phyloP scores from a whole-genome alignment of 2,797 vertebrate genomes.

The Tiaroga cobitis region DNA sequence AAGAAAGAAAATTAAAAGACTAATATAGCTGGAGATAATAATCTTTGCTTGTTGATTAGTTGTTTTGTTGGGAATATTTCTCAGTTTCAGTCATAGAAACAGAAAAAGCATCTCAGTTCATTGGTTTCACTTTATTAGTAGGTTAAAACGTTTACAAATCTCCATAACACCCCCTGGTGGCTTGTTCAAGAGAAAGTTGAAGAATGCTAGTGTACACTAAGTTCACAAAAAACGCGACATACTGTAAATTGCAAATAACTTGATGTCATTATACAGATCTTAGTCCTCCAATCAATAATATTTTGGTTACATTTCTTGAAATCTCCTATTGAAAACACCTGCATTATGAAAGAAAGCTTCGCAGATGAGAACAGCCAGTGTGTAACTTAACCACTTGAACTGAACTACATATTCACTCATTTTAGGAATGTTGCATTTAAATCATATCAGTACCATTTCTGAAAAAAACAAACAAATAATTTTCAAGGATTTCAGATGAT shows the following conservation, averaged over 20 bases:
- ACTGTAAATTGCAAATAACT: not conserved
- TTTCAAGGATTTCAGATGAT: not conserved
- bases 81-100: not conserved
- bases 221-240: not conserved
- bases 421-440: not conserved
- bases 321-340: not conserved
- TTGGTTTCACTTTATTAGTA: not conserved
- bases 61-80: not conserved
- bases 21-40: too few species aligned
- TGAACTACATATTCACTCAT: not conserved
- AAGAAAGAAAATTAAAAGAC: not conserved
- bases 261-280: not conserved
- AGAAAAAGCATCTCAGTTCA: not conserved
- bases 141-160: not conserved
- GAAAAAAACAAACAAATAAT: not conserved
- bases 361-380: not conserved
- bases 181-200: not conserved
- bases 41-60: not conserved
- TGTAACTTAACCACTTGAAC: not conserved
- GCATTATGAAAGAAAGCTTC: not conserved
- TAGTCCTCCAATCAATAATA: not conserved
- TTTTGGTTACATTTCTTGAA: not conserved
- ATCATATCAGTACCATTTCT: not conserved
- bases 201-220: not conserved
- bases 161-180: conserved; percentile 8